Base-by-base conservation (phyloP, 2,113 vertebrate genomes). In the Lepidothrix coronata region DNA sequence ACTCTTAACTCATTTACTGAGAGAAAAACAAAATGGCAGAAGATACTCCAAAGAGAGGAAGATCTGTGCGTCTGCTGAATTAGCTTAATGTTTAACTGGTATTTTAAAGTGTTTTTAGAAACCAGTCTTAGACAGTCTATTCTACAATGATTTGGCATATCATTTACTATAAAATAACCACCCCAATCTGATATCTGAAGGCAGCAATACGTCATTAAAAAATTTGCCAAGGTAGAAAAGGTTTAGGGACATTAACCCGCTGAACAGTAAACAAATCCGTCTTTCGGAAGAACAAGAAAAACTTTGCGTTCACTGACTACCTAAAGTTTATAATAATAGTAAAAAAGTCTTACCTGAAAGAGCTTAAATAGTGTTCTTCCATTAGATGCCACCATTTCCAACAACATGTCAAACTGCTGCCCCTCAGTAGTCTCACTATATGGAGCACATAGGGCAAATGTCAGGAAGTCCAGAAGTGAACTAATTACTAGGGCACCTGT, bases 401-500 rank as follows among this genome's bases (percentile, higher is more conserved):
- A 98, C 85, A 99, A 97, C 99, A 99, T 99, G 97, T 99, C 99
- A 95, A 99, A 99, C 97, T 99, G 99, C 97, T 99, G 99, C 76
- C 99, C 98, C 97, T 99, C 99, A 15, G 99, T 99, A 73, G 99
- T 99, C 97, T 99, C 99, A 86, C 99, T 99, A 96, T 99, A 99
- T 5, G 99, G 99, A 90, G 99, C 99, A 97, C 99, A 99, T n/a
- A 99, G 99, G 81, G 99, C 98, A 97, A 99, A 99, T 12, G 99
- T 99, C 96, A 99, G 98, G 98, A 99, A 99, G 98, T 99, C 99
- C 98, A 99, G 97, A 92, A 99, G 98, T 3, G 99, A 98, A 98
- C 99, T 99, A 98, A 99, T 99, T 92, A 99, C 99, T 87, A 99
- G 98, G 76, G 99, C 99, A 96, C 99, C 99, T 24, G 99, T 99